Evolutionary conservation across 2,113 vertebrate species (phyloP), one percentile per base, ranked within the genome.

Genomic region (Osmerus eperlanus): DNA sequence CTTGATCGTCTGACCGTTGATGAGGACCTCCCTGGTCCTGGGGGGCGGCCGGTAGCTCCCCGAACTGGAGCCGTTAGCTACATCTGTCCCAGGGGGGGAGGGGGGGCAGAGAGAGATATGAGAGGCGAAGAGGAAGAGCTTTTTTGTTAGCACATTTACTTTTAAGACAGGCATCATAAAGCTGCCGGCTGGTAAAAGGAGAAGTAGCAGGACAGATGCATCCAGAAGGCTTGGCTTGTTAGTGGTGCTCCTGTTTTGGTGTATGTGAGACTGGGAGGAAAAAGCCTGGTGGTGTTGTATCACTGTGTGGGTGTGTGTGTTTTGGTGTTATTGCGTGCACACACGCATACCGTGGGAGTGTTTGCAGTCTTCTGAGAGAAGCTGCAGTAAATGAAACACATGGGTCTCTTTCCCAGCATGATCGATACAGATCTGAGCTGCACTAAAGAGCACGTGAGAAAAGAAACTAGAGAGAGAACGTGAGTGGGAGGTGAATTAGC

Each of bases 1-100:
- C 83, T 99, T 99, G 84, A 99, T 94, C 7, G 95, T 95, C 91
- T 99, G 97, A 63, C 97, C 97, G 64, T 98, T 99, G 90, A 99
- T 97, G 80, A 95, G 89, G 79, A 99, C 91, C 91, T 99, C 97
- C 89, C 94, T 98, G 77, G 96, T 98, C 93, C 97, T 93, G 85
- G 97, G 96, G 82, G 97, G 96, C 14, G 96, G 95, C 64, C 96
- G 93, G 86, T 98, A 99, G 41, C 29, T 29, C 84, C 96, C 95
- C 55, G 96, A 94, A 84, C 92, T 93, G 85, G 91, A 91, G 75
- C 96, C 95, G 52, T 99, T 99, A 66, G 95, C 94, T 53, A 96
- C 91, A 88, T 99, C 96, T 99, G 64, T 8, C 28, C 41, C 3
- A 29, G 32, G 2, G 7, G 16, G 62, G n/a, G 60, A 4, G 18